A percentile compares a stretch with the other conserved stretches of the same genome.
Evolutionary conservation across 2,888 invertebrate species (phyloP).

Genomic region (Catocala nupta): DNA sequence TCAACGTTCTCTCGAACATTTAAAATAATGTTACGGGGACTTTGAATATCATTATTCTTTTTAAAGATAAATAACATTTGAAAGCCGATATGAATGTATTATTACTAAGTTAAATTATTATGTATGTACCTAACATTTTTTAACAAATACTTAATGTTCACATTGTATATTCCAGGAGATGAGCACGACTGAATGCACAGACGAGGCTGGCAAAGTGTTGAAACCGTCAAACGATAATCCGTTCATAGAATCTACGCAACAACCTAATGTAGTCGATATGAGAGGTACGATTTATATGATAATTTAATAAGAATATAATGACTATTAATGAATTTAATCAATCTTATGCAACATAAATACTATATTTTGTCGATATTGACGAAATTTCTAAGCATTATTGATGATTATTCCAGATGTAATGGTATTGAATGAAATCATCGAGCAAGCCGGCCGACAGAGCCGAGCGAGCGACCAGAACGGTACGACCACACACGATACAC

Average conservation of each 20-base stretch:
- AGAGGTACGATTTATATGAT: slow-evolving; percentile 89
- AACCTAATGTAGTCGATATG: slow-evolving; percentile 97
- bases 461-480: slow-evolving; percentile 95
- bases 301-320: too few relatives aligned
- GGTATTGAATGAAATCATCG: slow-evolving; percentile 98
- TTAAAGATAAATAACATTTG: too few relatives aligned
- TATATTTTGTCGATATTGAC: background rate
- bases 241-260: slow-evolving; percentile 95
- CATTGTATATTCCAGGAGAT: slow-evolving; percentile 88
- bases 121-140: too few relatives aligned
- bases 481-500: slow-evolving; percentile 80
- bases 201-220: slow-evolving; percentile 92
- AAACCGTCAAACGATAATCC: slow-evolving; percentile 96
- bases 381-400: background rate
- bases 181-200: slow-evolving; percentile 91
- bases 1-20: too few relatives aligned
- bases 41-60: too few relatives aligned
- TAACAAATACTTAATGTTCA: too few relatives aligned
- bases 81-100: too few relatives aligned
- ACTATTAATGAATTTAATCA: too few relatives aligned
- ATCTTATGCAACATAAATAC: too few relatives aligned
- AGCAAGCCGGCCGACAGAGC: slow-evolving; percentile 97
- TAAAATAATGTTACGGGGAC: too few relatives aligned
- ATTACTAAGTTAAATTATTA: too few relatives aligned
- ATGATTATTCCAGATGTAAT: slow-evolving; percentile 93